Percentiles rank a stretch among this genome's conserved stretches.
Conservation (phyloP, 2,113 vertebrate genomes). For the Cyrtonyx montezumae region DNA sequence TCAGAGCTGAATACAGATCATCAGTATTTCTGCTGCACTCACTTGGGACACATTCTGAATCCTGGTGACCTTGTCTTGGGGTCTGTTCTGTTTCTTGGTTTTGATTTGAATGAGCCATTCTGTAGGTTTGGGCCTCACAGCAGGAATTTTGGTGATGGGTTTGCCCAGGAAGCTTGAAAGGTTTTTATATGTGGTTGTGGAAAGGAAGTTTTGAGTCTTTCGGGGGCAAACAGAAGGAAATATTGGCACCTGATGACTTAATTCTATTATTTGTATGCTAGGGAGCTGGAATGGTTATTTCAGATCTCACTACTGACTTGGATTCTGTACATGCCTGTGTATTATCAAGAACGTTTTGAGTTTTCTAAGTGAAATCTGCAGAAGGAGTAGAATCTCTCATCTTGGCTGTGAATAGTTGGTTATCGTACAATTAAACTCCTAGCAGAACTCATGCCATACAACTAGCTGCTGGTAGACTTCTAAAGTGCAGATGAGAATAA, state of each 20-base stretch:
- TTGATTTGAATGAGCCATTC: not conserved
- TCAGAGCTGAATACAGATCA: slow-evolving; percentile 92
- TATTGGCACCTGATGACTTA: not conserved
- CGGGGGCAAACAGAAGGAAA: not conserved
- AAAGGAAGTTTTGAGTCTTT: not conserved
- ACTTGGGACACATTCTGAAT: slow-evolving; percentile 94
- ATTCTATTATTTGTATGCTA: not conserved
- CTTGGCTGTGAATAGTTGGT: not conserved
- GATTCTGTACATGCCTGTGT: not conserved
- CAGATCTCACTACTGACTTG: not conserved
- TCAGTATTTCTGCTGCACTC: slow-evolving; percentile 95
- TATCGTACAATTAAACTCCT: not conserved
- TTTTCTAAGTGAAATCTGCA: not conserved
- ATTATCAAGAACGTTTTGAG: not conserved
- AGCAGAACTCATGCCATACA: not conserved
- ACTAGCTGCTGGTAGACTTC: not conserved
- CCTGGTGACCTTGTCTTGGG: slow-evolving; percentile 94
- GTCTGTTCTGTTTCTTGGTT: slow-evolving; percentile 72
- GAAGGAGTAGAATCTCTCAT: not conserved
- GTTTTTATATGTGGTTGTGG: not conserved
- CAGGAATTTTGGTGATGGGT: not conserved
- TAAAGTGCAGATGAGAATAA: not conserved
- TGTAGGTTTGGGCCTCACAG: not conserved
- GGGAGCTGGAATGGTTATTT: not conserved
- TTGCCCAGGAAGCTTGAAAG: not conserved